phyloP scores from a whole-genome alignment of 2,797 vertebrate genomes.

The Poeciliopsis presidionis region DNA sequence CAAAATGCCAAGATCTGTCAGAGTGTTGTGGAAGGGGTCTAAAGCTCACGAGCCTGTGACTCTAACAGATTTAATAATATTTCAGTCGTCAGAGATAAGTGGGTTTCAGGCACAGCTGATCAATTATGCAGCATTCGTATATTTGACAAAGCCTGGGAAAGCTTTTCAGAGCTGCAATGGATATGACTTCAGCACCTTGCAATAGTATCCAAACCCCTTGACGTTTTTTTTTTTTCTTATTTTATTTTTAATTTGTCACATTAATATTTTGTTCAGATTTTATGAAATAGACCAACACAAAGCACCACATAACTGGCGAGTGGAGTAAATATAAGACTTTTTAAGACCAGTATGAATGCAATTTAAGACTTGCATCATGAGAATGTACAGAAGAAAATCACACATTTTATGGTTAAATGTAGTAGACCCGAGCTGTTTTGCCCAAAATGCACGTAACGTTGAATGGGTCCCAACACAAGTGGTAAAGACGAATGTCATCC shows the following conservation, averaged over 20 bases:
- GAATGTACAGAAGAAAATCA: too few species aligned
- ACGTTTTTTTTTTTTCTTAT: background rate
- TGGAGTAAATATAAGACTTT: background rate
- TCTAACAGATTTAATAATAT: conserved; percentile 52
- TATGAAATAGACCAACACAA: background rate
- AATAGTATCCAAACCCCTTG: background rate
- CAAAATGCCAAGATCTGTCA: conserved; percentile 72
- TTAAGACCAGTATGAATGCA: background rate
- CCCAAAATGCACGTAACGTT: too few species aligned
- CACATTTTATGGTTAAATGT: too few species aligned
- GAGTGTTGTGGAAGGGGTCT: conserved; percentile 48
- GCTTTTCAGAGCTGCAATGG: conserved; percentile 33
- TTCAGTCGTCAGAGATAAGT: conserved; percentile 53
- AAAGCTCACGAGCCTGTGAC: conserved; percentile 51
- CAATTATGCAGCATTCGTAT: conserved; percentile 61
- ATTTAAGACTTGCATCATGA: too few species aligned
- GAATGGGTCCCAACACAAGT: too few species aligned
- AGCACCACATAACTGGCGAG: background rate
- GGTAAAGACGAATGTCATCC: too few species aligned
- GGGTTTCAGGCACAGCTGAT: conserved; percentile 70
- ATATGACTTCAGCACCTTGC: conserved; percentile 28
- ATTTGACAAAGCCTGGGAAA: conserved; percentile 52
- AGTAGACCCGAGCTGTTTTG: too few species aligned
- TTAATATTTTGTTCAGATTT: background rate
- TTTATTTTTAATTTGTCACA: background rate